Conservation (phyloP, 1,140 invertebrate species). For the Eurosta solidaginis region DNA sequence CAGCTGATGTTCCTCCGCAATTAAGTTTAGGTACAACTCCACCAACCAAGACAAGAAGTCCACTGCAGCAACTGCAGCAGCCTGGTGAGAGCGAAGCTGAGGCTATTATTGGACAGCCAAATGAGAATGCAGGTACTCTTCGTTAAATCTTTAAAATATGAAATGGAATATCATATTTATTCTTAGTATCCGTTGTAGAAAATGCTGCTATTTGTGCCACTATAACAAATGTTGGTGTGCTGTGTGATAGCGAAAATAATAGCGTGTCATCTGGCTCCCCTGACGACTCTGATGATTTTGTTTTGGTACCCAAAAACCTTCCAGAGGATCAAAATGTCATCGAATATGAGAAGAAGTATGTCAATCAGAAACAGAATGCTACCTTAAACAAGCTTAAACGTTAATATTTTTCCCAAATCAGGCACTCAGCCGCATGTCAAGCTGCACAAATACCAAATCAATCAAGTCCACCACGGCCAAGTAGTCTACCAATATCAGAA, state of each 20-base stretch:
- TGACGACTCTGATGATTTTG: slow-evolving; percentile 81
- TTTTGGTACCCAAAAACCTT: slow-evolving; percentile 78
- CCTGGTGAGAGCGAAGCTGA: neutral
- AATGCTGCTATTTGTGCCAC: slow-evolving; percentile 58
- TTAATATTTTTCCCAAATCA: neutral
- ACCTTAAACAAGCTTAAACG: slow-evolving; percentile 17
- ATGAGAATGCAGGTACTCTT: slow-evolving; percentile 47
- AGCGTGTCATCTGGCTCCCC: slow-evolving; percentile 67
- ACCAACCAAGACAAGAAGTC: slow-evolving; percentile 53
- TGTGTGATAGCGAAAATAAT: slow-evolving; percentile 60
- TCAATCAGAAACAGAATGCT: neutral
- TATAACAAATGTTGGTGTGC: slow-evolving; percentile 55
- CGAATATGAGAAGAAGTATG: slow-evolving; percentile 46
- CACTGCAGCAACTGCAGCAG: slow-evolving; percentile 50
- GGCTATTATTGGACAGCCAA: slow-evolving; percentile 45
- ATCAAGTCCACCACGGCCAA: slow-evolving; percentile 70
- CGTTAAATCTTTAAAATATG: neutral
- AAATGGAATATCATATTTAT: neutral
- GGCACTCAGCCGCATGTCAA: slow-evolving; percentile 32
- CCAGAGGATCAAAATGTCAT: slow-evolving; percentile 60
- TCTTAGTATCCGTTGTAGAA: slow-evolving; percentile 53
- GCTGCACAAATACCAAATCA: slow-evolving; percentile 41
- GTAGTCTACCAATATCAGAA: slow-evolving; percentile 72
- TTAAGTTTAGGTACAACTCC: slow-evolving; percentile 45
- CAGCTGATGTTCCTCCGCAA: slow-evolving; percentile 51